phyloP scores from a whole-genome alignment of 2,113 vertebrate genomes.

The Datnioides undecimradiatus region DNA sequence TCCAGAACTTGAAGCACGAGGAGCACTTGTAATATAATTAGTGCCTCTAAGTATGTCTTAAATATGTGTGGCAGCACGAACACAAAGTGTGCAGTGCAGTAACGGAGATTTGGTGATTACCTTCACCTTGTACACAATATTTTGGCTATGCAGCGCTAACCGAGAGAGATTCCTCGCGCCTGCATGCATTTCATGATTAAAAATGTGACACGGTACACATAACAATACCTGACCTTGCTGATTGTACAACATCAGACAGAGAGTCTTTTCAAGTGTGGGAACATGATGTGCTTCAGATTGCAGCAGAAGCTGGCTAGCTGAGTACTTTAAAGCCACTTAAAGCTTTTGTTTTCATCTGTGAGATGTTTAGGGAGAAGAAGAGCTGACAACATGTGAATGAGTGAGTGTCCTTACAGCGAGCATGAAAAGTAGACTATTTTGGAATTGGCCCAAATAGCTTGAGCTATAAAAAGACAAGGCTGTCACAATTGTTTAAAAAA shows the following conservation, averaged over 20 bases:
- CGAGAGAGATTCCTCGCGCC: neutral
- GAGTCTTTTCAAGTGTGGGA: constrained; percentile 50
- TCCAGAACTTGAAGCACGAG: neutral
- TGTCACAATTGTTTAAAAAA: neutral
- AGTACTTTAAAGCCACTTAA: constrained; percentile 14
- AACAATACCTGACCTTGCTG: constrained; percentile 55
- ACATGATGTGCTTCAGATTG: constrained; percentile 56
- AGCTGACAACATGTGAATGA: constrained; percentile 14
- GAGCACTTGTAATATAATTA: neutral
- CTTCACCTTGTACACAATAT: neutral
- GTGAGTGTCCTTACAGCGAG: neutral
- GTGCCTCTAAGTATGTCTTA: neutral
- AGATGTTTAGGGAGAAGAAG: constrained; percentile 18
- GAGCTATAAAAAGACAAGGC: constrained; percentile 52
- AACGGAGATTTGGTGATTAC: neutral
- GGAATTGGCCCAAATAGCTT: constrained; percentile 37
- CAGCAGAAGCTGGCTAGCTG: constrained; percentile 19
- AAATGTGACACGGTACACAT: neutral
- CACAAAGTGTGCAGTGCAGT: neutral
- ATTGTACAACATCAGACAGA: constrained; percentile 49
- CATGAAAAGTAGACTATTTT: constrained; percentile 30
- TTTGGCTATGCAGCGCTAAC: constrained; percentile 7
- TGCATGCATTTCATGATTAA: constrained; percentile 7
- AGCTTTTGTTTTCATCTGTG: constrained; percentile 10
- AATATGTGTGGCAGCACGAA: constrained; percentile 7